These are phyloP conservation scores for Riparia riparia DNA, from an alignment of 2,113 vertebrate species.

Conservation along the genomic window DNA sequence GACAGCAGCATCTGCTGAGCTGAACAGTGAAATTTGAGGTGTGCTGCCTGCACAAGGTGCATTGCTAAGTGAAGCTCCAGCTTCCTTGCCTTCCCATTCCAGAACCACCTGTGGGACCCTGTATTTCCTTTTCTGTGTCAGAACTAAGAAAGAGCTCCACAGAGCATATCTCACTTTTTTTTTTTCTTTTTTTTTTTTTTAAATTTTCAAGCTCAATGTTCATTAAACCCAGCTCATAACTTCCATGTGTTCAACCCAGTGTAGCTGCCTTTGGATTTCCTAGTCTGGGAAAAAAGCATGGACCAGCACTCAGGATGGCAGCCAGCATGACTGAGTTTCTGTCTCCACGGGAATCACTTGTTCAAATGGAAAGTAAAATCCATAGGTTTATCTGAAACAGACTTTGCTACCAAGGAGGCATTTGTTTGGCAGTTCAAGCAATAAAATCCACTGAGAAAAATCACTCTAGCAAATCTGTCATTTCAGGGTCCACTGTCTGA, in stretches of 20 bases:
- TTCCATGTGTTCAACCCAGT: fast-evolving
- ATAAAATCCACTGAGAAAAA: not conserved
- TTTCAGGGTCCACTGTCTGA: not conserved
- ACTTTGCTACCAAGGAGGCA: not conserved
- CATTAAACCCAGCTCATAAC: not conserved
- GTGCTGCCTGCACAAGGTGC: not conserved
- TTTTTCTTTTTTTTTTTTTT: not conserved
- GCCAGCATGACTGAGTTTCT: not conserved
- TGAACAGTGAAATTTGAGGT: fast-evolving
- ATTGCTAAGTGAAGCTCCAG: not conserved
- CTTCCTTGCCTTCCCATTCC: not conserved
- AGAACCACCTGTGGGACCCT: not conserved
- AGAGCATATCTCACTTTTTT: not conserved
- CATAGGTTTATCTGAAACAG: not conserved
- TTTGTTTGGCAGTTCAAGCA: not conserved
- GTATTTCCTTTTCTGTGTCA: not conserved
- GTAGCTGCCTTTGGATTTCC: not conserved
- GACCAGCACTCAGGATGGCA: not conserved
- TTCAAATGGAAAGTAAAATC: not conserved
- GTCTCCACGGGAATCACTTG: not conserved
- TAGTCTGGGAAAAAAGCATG: not conserved
- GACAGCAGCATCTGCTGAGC: not conserved
- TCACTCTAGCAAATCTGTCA: not conserved
- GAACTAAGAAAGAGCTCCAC: not conserved
- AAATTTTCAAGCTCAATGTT: not conserved